Conservation (phyloP, 2,888 invertebrate species). For the Papilio elwesi region DNA sequence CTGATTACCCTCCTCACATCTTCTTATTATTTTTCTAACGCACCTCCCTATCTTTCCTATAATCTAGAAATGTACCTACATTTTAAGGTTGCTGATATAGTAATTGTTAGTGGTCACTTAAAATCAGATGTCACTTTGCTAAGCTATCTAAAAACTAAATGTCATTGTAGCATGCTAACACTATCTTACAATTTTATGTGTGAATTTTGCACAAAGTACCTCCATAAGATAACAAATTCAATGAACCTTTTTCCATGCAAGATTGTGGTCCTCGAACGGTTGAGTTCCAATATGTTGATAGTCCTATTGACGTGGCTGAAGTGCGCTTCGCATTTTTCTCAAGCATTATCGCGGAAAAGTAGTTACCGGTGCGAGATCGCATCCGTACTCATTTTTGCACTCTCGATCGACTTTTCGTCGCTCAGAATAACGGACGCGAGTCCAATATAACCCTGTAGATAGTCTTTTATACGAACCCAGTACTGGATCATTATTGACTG, state of each 20-base stretch:
- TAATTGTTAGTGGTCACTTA: not conserved
- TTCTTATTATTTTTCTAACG: no score
- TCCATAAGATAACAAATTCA: slow-evolving; percentile 48
- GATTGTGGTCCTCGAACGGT: slow-evolving; percentile 46
- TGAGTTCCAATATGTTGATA: slow-evolving; percentile 55
- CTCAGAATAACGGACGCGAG: slow-evolving; percentile 38
- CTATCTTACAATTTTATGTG: not conserved
- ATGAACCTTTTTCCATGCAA: slow-evolving; percentile 47
- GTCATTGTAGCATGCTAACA: not conserved
- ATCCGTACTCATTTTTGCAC: slow-evolving; percentile 68
- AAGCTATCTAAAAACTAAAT: no score
- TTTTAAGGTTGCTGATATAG: no score
- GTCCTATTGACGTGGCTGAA: slow-evolving; percentile 54
- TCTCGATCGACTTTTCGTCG: slow-evolving; percentile 55
- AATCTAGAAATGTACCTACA: no score
- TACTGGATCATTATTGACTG: slow-evolving; percentile 70
- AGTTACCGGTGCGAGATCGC: slow-evolving; percentile 80
- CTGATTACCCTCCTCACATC: no score
- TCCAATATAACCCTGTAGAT: slow-evolving; percentile 32
- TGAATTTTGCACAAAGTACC: slow-evolving; percentile 42
- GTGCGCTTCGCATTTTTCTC: slow-evolving; percentile 64
- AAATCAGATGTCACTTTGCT: not conserved
- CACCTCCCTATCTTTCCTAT: no score
- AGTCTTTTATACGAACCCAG: slow-evolving; percentile 55
- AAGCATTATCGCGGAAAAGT: slow-evolving; percentile 78